A percentile compares a stretch with the other conserved stretches of the same genome.
Evolutionary conservation across 2,113 vertebrate genomes (phyloP).

Genomic region (Pseudorhombus dupliciocellatus): DNA sequence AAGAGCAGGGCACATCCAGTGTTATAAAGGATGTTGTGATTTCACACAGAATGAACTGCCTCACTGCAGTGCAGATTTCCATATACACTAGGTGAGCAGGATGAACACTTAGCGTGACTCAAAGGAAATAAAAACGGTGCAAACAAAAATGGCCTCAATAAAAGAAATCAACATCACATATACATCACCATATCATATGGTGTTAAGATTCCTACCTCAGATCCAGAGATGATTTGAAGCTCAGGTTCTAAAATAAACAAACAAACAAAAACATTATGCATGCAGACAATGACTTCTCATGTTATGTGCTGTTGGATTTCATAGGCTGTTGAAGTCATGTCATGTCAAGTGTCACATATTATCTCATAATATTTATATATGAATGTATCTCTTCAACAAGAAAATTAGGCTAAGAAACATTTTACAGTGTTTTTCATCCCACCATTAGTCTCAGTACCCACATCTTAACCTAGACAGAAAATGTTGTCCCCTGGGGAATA

Average conservation of each 20-base stretch:
- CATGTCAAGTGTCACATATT: too few species aligned
- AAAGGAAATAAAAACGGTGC: not conserved
- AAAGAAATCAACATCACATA: too few species aligned
- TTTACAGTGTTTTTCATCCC: too few species aligned
- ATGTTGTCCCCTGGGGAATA: too few species aligned
- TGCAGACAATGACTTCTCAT: too few species aligned
- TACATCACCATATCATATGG: not conserved
- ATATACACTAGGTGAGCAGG: not conserved
- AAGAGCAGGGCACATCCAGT: slow-evolving; percentile 33
- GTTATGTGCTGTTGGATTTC: too few species aligned
- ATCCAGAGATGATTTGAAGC: not conserved
- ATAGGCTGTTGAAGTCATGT: too few species aligned
- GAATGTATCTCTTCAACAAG: too few species aligned
- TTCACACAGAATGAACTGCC: slow-evolving; percentile 7
- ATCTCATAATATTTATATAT: too few species aligned
- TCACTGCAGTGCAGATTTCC: not conserved
- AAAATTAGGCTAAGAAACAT: too few species aligned
- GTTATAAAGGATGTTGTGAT: slow-evolving; percentile 23
- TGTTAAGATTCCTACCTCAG: not conserved
- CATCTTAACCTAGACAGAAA: too few species aligned
- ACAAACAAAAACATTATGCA: not conserved
- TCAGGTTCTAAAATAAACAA: not conserved
- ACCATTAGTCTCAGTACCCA: too few species aligned
- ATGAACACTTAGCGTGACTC: not conserved
- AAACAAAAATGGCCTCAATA: not conserved